Evolutionary conservation across 2,113 vertebrate genomes (phyloP), one percentile per base, ranked within the genome.

Genomic region (Antennarius striatus): DNA sequence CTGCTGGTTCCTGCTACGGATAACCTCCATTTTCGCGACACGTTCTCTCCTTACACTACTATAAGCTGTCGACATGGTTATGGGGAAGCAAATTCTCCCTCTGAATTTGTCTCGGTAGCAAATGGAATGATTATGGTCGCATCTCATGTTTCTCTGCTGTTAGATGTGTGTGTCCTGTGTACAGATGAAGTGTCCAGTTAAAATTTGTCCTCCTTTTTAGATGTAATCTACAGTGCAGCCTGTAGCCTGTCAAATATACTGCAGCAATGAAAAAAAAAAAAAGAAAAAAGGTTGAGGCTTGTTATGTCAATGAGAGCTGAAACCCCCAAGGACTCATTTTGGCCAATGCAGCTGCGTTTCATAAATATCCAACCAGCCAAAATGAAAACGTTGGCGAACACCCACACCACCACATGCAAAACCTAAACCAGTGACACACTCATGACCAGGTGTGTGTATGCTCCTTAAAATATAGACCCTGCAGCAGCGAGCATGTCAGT

Each of bases 121-220:
- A 86, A 89, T 78, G 46, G 70, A 77, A 68, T 59, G 68, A 73
- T 84, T 75, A 80, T 32, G 91, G 90, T 90, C 89, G 91, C 89
- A 93, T 90, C 82, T 77, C 80, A 79, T 77, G 83, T 80, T 77
- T 61, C 59, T 59, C 40, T 63, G 28, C 12, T 75, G 49, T 60
- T 63, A 50, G 54, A 62, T 62, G 62, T 61, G 32, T 45, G 42
- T 45, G 6, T 45, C 77, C 68, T 79, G 77, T 84, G 74, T 57
- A 30, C 55, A 58, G 51, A 66, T 43, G 28, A 50, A 58, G 42
- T 13, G 47, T 47, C 22, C 46, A 54, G 70, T 45, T 59, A 4
- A 14, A 17, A 22, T 22, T 22, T 58, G 28, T 56, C n/a, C n/a
- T 15, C 1, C 29, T 29, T 6, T 48, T 62, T 53, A 45, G 1